phyloP scores from a whole-genome alignment of 2,797 vertebrate genomes.

The Sylvia borin region DNA sequence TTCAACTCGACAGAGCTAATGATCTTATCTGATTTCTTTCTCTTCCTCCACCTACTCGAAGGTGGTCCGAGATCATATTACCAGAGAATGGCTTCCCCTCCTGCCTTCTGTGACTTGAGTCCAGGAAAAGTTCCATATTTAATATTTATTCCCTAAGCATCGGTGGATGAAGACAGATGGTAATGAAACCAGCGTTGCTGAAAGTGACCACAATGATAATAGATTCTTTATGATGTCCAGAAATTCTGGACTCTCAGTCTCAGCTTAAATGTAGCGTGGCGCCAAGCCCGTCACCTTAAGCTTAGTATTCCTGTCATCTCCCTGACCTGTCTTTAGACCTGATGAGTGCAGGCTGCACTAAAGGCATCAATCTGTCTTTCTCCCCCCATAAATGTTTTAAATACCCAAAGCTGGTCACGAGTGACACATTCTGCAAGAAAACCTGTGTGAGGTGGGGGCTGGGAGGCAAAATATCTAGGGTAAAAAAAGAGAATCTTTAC shows the following conservation, averaged over 20 bases:
- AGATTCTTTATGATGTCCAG: constrained; percentile 83
- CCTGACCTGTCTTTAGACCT: constrained; percentile 76
- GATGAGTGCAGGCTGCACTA: constrained; percentile 70
- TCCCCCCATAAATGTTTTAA: constrained; percentile 73
- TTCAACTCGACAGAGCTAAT: constrained; percentile 79
- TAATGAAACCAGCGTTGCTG: constrained; percentile 80
- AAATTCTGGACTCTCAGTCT: constrained; percentile 79
- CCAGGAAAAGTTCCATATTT: constrained; percentile 77
- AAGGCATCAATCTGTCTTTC: constrained; percentile 79
- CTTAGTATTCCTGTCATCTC: constrained; percentile 73
- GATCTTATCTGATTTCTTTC: constrained; percentile 68
- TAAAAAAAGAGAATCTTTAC: neutral
- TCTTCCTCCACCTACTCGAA: constrained; percentile 41
- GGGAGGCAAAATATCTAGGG: neutral
- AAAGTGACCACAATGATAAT: constrained; percentile 81
- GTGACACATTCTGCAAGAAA: constrained; percentile 63
- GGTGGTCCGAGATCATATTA: neutral
- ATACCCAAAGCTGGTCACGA: constrained; percentile 66
- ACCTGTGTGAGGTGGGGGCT: neutral
- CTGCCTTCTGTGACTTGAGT: constrained; percentile 66
- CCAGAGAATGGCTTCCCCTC: constrained; percentile 41
- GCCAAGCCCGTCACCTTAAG: constrained; percentile 74
- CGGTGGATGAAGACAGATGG: constrained; percentile 79
- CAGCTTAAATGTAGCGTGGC: constrained; percentile 76
- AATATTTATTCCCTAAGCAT: constrained; percentile 77